Evolutionary conservation across 2,797 vertebrate genomes (phyloP).

Genomic region (Pogoniulus pusillus): DNA sequence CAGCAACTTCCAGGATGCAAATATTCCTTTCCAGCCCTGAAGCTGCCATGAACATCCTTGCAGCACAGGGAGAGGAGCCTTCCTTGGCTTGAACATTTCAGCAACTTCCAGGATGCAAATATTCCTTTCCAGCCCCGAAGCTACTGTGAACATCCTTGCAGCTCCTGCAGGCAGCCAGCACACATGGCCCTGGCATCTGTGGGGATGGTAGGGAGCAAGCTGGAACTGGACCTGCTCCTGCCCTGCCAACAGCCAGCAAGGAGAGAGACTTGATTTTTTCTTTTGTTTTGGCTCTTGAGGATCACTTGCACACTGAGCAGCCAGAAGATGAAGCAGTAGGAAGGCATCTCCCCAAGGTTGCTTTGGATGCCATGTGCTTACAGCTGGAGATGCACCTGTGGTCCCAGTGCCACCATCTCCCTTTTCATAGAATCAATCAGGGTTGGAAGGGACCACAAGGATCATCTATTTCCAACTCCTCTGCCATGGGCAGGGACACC

Average conservation of each 20-base stretch:
- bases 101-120: neutral
- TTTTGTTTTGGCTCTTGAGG: fast-evolving
- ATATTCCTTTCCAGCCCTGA: neutral
- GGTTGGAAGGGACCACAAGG: too few species aligned
- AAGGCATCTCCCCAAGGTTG: neutral
- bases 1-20: neutral
- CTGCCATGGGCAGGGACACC: too few species aligned
- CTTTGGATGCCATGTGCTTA: fast-evolving
- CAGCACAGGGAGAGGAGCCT: neutral
- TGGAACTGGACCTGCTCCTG: neutral
- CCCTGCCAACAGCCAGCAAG: fast-evolving
- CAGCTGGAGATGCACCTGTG: fast-evolving
- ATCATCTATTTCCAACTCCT: too few species aligned
- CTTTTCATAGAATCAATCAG: too few species aligned
- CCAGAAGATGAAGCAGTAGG: neutral
- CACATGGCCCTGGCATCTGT: fast-evolving
- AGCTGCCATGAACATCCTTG: neutral
- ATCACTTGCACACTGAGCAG: neutral
- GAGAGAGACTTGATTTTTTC: neutral
- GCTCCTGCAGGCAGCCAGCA: neutral
- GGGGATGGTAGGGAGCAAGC: neutral
- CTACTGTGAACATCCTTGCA: neutral
- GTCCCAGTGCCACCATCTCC: fast-evolving
- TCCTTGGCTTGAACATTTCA: neutral
- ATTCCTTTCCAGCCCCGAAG: neutral